Conservation (phyloP, 1,140 invertebrate species). For the Odontomachus brunneus region DNA sequence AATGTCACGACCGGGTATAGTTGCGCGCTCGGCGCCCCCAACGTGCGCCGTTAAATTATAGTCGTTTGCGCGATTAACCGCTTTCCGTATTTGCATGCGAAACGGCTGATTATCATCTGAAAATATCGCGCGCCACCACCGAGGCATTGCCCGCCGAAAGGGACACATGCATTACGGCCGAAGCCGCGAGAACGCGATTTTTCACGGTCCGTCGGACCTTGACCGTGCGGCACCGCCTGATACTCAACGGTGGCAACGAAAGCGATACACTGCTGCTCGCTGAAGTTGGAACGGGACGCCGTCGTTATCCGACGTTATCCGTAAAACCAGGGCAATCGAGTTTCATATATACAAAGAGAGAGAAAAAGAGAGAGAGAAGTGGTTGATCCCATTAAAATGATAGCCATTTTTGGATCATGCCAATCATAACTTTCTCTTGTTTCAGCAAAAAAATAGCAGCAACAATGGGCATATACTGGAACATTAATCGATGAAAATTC, state of each 20-base stretch:
- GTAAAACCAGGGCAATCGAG: too few relatives aligned
- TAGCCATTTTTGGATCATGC: too few relatives aligned
- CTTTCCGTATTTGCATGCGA: slow-evolving; percentile 61
- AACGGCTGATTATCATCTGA: slow-evolving; percentile 64
- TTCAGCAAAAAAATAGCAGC: too few relatives aligned
- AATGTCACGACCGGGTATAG: slow-evolving; percentile 34
- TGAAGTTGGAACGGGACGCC: too few relatives aligned
- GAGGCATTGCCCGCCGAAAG: slow-evolving; percentile 41
- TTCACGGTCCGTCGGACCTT: slow-evolving; percentile 52
- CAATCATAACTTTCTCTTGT: too few relatives aligned
- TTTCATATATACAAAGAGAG: too few relatives aligned
- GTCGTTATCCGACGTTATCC: too few relatives aligned
- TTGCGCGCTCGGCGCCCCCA: background rate
- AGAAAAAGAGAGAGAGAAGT: too few relatives aligned
- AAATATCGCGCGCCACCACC: slow-evolving; percentile 37
- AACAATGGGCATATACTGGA: too few relatives aligned
- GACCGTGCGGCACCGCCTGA: slow-evolving; percentile 48
- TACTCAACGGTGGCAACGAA: slow-evolving; percentile 45
- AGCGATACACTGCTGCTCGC: background rate
- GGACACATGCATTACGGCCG: slow-evolving; percentile 39
- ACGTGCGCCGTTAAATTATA: slow-evolving; percentile 64
- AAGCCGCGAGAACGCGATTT: slow-evolving; percentile 41
- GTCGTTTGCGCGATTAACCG: slow-evolving; percentile 62
- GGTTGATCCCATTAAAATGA: too few relatives aligned
- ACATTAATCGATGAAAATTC: too few relatives aligned